Conservation (phyloP, 1,140 invertebrate species). For the Drosophila azteca region DNA sequence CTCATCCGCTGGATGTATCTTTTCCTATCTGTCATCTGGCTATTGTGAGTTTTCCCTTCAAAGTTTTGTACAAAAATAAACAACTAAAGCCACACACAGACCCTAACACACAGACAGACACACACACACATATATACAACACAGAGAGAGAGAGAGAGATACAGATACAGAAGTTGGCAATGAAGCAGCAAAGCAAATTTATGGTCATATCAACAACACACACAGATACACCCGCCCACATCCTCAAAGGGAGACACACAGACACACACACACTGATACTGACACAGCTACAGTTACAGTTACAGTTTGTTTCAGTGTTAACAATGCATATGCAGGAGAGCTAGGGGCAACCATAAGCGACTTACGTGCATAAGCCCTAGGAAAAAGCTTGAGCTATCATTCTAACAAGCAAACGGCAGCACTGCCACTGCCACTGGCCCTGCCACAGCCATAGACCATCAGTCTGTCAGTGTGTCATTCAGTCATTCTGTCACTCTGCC, state of each 20-base stretch:
- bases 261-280: slow-evolving; percentile 5
- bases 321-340: slow-evolving; percentile 47
- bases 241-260: slow-evolving; percentile 6
- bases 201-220: slow-evolving; percentile 66
- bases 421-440: slow-evolving; percentile 13
- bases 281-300: slow-evolving; percentile 20
- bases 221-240: slow-evolving; percentile 6
- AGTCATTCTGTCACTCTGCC: slow-evolving; percentile 27
- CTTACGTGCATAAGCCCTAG: slow-evolving; percentile 75
- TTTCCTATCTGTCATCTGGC: slow-evolving; percentile 59
- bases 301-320: slow-evolving; percentile 49
- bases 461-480: slow-evolving; percentile 12
- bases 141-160: not conserved
- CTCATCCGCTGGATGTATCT: slow-evolving; percentile 6
- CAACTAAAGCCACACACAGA: slow-evolving; percentile 16
- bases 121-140: not conserved
- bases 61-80: slow-evolving; percentile 67
- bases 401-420: slow-evolving; percentile 54
- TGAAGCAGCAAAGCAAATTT: slow-evolving; percentile 68
- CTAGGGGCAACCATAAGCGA: slow-evolving; percentile 75
- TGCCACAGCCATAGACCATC: slow-evolving; percentile 10
- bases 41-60: slow-evolving; percentile 75
- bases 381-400: slow-evolving; percentile 72
- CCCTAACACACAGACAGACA: slow-evolving; percentile 5
- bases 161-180: slow-evolving; percentile 51